A percentile compares a stretch with the other conserved stretches of the same genome.
These are phyloP conservation scores for Porites rus DNA, from an alignment of 92 coral and sea anemone genomes.

Conservation along the genomic window DNA sequence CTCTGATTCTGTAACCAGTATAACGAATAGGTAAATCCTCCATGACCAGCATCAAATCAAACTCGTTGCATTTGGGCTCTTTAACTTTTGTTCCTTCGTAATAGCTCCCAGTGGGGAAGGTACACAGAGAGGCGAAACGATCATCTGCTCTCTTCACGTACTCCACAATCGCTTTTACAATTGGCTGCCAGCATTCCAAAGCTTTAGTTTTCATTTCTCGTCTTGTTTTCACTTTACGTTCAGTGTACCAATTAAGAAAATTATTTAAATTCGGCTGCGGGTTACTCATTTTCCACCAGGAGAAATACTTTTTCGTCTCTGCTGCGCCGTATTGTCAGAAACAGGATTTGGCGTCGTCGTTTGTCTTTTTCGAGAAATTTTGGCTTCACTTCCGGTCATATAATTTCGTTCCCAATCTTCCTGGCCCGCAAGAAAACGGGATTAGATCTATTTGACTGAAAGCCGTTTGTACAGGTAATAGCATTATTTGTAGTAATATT, in stretches of 20 bases:
- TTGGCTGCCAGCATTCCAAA: constrained; percentile 50
- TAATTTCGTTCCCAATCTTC: too few relatives aligned
- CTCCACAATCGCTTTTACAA: constrained; percentile 42
- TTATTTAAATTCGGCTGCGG: neutral
- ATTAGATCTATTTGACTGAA: too few relatives aligned
- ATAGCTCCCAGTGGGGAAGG: constrained; percentile 57
- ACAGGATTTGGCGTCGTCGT: too few relatives aligned
- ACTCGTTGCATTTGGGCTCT: constrained; percentile 75
- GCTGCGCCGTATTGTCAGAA: too few relatives aligned
- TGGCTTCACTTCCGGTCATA: too few relatives aligned
- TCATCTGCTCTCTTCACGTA: constrained; percentile 37
- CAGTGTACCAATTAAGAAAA: constrained; percentile 49
- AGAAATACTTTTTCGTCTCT: neutral
- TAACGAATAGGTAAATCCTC: neutral
- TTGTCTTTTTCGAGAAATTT: too few relatives aligned
- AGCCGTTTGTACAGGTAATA: too few relatives aligned
- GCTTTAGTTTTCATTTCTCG: constrained; percentile 40
- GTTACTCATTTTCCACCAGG: neutral
- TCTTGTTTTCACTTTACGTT: constrained; percentile 22
- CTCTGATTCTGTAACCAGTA: too few relatives aligned
- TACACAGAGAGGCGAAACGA: constrained; percentile 37
- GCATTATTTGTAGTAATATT: too few relatives aligned
- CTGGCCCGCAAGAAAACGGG: too few relatives aligned
- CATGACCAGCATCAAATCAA: constrained; percentile 76
- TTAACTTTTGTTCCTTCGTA: constrained; percentile 74